Conservation (phyloP, 2,113 vertebrate species). For the Anarhynchus alexandrinus region DNA sequence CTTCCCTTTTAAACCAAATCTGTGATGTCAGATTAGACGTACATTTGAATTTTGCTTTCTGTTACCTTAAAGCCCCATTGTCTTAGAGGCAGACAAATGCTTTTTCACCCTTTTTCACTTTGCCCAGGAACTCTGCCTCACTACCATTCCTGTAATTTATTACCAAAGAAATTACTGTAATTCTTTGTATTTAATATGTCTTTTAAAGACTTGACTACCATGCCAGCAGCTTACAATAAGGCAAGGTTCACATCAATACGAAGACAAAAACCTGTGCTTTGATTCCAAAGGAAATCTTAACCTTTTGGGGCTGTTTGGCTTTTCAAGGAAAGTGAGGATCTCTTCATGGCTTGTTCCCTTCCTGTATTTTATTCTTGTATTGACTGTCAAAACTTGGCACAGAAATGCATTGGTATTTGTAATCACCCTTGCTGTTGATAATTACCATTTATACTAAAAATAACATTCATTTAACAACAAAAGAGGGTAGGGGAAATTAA, state of each 20-base stretch:
- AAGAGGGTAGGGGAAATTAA: background rate
- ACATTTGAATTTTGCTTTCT: conserved; percentile 8
- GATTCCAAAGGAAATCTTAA: background rate
- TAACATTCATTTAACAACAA: background rate
- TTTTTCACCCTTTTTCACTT: background rate
- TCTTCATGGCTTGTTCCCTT: background rate
- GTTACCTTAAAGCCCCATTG: background rate
- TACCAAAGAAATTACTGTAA: conserved; percentile 11
- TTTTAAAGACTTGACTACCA: background rate
- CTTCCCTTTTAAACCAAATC: background rate
- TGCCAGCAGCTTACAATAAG: background rate
- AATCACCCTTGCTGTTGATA: background rate
- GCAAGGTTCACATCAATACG: background rate
- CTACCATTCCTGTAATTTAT: background rate
- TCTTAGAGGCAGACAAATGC: background rate
- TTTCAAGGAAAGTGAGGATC: background rate
- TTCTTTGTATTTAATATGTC: background rate
- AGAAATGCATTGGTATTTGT: background rate
- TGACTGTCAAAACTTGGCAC: background rate
- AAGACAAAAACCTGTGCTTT: conserved; percentile 9
- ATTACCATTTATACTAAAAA: background rate
- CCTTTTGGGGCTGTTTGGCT: background rate
- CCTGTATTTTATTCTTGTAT: background rate
- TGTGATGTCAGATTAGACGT: background rate
- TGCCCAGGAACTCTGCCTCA: background rate